Percentiles rank a stretch among this genome's conserved stretches.
These are phyloP conservation scores for Calidris pygmaea DNA, from an alignment of 2,113 vertebrate genomes.

Conservation along the genomic window DNA sequence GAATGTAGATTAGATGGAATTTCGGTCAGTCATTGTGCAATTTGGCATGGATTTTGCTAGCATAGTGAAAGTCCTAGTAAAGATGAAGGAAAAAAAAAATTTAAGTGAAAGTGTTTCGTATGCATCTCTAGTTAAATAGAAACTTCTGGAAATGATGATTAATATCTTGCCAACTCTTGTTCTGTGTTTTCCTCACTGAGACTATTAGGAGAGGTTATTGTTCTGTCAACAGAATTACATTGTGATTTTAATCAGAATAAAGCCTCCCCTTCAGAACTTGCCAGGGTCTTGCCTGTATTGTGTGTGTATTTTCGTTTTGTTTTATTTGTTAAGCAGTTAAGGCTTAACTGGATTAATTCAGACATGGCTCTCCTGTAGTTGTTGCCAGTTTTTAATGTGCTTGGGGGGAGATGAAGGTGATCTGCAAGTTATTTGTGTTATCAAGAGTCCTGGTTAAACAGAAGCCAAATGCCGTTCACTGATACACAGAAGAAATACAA, in stretches of 20 bases:
- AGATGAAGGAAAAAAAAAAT: neutral
- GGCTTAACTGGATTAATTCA: slow-evolving; percentile 23
- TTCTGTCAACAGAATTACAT: slow-evolving; percentile 37
- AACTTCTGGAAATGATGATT: neutral
- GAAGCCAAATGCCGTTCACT: neutral
- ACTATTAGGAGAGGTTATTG: neutral
- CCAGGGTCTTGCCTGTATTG: slow-evolving; percentile 3
- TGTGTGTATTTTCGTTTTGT: neutral
- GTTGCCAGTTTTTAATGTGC: neutral
- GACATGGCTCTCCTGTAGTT: neutral
- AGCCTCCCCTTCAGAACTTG: slow-evolving; percentile 23
- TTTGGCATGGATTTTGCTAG: neutral
- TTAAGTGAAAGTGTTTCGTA: neutral
- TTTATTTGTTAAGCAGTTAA: slow-evolving; percentile 29
- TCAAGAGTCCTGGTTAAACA: neutral
- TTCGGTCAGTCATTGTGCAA: neutral
- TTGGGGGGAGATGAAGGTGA: neutral
- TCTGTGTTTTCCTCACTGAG: slow-evolving; percentile 9
- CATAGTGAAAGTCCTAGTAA: neutral
- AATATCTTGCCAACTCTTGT: neutral
- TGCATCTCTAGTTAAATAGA: neutral
- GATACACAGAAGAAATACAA: neutral
- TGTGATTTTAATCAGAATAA: slow-evolving; percentile 60
- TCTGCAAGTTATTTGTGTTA: neutral
- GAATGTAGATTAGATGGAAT: neutral